Evolutionary conservation across 1,140 invertebrate genomes (phyloP).

Genomic region (Sinella curviseta): DNA sequence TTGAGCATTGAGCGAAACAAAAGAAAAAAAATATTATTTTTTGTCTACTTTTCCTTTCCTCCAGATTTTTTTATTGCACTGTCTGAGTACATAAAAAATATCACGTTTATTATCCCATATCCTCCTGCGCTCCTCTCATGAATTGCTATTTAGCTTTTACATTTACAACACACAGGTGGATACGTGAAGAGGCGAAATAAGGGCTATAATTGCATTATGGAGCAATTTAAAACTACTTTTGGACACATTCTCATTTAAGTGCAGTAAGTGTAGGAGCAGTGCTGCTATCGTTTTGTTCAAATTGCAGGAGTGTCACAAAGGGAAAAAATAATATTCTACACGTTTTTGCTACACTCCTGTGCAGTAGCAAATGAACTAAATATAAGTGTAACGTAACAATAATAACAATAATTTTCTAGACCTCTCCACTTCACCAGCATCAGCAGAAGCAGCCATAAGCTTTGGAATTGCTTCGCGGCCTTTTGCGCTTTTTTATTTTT

Average conservation of each 20-base stretch:
- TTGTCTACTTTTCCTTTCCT: background rate
- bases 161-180: background rate
- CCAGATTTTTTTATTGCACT: background rate
- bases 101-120: constrained; percentile 10
- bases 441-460: too few species aligned
- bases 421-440: too few species aligned
- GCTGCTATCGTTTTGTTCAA: too few species aligned
- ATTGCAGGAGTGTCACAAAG: too few species aligned
- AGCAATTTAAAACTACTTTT: constrained; percentile 16
- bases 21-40: background rate
- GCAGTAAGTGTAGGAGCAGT: too few species aligned
- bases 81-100: background rate
- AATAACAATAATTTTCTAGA: too few species aligned
- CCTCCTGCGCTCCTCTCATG: too few species aligned
- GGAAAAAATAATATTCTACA: background rate
- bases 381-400: background rate
- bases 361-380: background rate
- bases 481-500: too few species aligned
- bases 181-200: background rate
- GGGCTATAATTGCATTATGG: background rate
- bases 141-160: too few species aligned
- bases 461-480: too few species aligned
- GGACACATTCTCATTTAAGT: background rate
- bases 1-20: background rate
- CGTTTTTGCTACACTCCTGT: background rate